Evolutionary conservation across 2,888 invertebrate species (phyloP).

Genomic region (Diplazon laetatorius): DNA sequence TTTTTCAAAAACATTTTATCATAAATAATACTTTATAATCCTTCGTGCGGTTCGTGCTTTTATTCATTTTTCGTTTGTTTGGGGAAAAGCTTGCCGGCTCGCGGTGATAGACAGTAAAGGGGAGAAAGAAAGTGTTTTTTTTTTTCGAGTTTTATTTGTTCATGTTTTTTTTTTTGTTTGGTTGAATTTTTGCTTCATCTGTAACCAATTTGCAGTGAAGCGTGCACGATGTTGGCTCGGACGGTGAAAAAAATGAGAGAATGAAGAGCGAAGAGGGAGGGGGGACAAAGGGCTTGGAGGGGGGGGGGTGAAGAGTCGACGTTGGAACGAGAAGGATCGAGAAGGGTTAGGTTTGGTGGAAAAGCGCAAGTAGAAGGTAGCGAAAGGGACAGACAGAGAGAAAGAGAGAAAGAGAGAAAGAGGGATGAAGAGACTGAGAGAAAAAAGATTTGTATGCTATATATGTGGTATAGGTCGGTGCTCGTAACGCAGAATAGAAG

Average conservation of each 20-base stretch:
- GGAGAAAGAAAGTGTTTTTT: constrained; percentile 29
- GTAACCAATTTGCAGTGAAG: constrained; percentile 53
- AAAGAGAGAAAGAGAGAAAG: constrained; percentile 44
- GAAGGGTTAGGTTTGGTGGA: constrained; percentile 10
- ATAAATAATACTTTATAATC: not conserved
- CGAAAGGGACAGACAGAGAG: not conserved
- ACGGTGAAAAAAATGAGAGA: constrained; percentile 5
- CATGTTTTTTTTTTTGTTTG: too few relatives aligned
- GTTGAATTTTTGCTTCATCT: constrained; percentile 39
- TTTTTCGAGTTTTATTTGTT: too few relatives aligned
- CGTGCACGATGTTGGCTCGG: not conserved
- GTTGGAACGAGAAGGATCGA: constrained; percentile 56
- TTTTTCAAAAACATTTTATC: not conserved
- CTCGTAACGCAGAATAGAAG: constrained; percentile 72
- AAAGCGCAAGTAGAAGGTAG: not conserved
- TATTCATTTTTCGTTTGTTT: not conserved
- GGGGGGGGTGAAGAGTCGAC: constrained; percentile 47
- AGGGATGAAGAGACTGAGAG: constrained; percentile 32
- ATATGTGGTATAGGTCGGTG: constrained; percentile 43
- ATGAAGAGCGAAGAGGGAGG: constrained; percentile 23
- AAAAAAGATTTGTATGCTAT: constrained; percentile 1
- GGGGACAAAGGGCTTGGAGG: constrained; percentile 31
- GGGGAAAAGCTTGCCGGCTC: not conserved
- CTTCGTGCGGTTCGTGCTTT: not conserved
- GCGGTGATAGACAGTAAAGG: constrained; percentile 24